Evolutionary conservation across 2,888 invertebrate species (phyloP), one percentile per base, ranked within the genome.

Genomic region (Meloe dianella): DNA sequence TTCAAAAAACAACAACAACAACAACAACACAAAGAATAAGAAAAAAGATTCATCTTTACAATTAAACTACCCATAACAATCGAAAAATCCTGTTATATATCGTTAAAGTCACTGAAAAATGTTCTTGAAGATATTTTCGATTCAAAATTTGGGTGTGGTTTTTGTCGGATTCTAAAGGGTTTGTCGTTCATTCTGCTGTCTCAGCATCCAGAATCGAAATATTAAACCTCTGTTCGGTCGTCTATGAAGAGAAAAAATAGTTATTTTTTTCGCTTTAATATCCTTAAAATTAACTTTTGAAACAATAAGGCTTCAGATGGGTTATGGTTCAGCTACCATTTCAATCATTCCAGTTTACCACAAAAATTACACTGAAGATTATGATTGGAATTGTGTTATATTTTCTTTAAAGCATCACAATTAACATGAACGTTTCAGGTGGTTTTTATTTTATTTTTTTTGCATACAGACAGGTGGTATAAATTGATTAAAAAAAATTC

Each of bases 261-360:
- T 35, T 51, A 24, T 9, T 24, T 51, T 22, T 22, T 17, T 41
- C n/a, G n/a, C n/a, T n/a, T 1, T 41, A 41, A 41, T 41, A 47
- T 22, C 22, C 47, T 9, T 47, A 47, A 47, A 47, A 47, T 47
- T 9, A 20, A 47, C 1, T 20, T 9, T 6, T 12, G 24, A 51
- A 51, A 51, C 12, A 20, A 20, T 24, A 22, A 10, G 64, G 68
- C 64, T 69, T 67, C 72, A 68, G 66, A 63, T 67, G 66, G 62
- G 69, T 73, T 70, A 72, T 69, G 74, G 73, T 73, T 72, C 73
- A 74, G 67, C 69, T 72, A 71, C 66, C 68, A 71, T 71, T 72
- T 72, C 75, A 74, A 75, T 74, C 73, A 75, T 60, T 69, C 69
- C 69, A 68, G 68, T 70, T 74, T 71, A 47, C 64, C 47, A 47